Evolutionary conservation across 2,113 vertebrate species (phyloP).

Genomic region (Gymnobelideus leadbeateri): DNA sequence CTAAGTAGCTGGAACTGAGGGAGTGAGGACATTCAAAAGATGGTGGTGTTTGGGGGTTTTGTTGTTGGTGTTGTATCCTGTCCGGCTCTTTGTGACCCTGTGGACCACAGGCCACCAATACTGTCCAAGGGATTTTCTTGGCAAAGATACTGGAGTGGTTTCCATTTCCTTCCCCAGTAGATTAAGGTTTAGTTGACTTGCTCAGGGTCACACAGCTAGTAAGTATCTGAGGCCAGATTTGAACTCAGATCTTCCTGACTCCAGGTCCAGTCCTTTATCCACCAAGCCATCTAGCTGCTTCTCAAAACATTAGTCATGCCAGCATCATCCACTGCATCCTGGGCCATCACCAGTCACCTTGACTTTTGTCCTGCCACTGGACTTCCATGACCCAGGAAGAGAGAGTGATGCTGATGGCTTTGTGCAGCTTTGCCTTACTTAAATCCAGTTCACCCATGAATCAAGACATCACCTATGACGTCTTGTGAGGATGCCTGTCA

Average conservation of each 20-base stretch:
- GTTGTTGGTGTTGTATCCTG: not conserved
- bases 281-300: not conserved
- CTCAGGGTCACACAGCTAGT: not conserved
- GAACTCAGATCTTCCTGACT: not conserved
- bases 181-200: not conserved
- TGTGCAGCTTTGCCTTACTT: not conserved
- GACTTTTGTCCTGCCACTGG: not conserved
- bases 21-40: not conserved
- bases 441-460: not conserved
- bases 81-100: not conserved
- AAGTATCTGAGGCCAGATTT: not conserved
- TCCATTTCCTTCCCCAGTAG: not conserved
- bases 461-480: not conserved
- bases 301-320: not conserved
- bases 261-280: not conserved
- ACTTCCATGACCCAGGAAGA: not conserved
- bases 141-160: not conserved
- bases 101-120: not conserved
- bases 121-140: not conserved
- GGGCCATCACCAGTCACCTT: not conserved
- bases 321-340: not conserved
- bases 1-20: not conserved
- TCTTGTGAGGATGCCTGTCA: too few species aligned
- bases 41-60: too few species aligned
- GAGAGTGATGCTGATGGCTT: not conserved